A percentile compares a stretch with the other conserved stretches of the same genome.
Evolutionary conservation across 1,140 invertebrate genomes (phyloP).

Genomic region (Musca vetustissima): DNA sequence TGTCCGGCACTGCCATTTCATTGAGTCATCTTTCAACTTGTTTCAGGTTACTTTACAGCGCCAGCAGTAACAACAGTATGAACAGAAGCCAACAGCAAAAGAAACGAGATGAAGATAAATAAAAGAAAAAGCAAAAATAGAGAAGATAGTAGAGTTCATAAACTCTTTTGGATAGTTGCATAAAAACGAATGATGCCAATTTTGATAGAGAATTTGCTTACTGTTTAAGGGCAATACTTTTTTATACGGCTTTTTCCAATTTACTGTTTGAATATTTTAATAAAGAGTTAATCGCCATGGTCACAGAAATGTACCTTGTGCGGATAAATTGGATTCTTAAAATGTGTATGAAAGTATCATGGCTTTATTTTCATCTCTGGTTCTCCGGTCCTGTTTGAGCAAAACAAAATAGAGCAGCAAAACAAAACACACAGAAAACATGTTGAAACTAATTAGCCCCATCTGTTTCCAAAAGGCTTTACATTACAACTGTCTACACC

Average conservation of each 20-base stretch:
- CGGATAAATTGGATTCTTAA: too few relatives aligned
- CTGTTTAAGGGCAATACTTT: too few relatives aligned
- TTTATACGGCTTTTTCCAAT: too few relatives aligned
- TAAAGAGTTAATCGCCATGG: too few relatives aligned
- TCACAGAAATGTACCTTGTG: too few relatives aligned
- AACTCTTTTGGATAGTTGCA: too few relatives aligned
- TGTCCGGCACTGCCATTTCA: slow-evolving; percentile 74
- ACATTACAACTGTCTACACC: not conserved
- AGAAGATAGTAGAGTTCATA: not conserved
- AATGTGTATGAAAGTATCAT: too few relatives aligned
- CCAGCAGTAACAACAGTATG: not conserved
- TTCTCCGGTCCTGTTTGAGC: slow-evolving; percentile 66
- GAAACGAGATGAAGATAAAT: not conserved
- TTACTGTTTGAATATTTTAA: too few relatives aligned
- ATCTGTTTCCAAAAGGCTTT: not conserved
- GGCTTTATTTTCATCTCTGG: slow-evolving; percentile 60
- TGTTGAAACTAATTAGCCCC: slow-evolving; percentile 5
- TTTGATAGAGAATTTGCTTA: too few relatives aligned
- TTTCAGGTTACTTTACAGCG: slow-evolving; percentile 58
- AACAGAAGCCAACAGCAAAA: too few relatives aligned
- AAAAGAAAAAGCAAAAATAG: not conserved
- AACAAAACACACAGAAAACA: not conserved
- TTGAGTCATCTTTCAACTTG: slow-evolving; percentile 63
- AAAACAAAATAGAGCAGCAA: not conserved
- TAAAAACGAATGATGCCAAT: too few relatives aligned